Conservation (phyloP, 2,797 vertebrate genomes). For the Dallia pectoralis region DNA sequence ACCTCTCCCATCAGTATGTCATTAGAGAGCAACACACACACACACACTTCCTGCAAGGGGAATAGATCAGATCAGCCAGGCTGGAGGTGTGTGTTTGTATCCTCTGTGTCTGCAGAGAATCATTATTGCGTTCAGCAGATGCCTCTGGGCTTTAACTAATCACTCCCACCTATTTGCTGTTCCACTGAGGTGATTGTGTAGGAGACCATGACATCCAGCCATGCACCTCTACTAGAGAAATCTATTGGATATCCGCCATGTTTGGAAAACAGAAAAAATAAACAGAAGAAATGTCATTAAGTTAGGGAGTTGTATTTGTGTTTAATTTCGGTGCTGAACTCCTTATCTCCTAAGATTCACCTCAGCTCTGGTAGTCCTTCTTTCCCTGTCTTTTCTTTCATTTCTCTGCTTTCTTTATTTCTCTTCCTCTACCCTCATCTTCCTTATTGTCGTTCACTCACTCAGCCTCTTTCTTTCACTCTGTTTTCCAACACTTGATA, state of each 20-base stretch:
- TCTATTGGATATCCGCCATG: conserved; percentile 44
- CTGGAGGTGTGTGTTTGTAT: conserved; percentile 46
- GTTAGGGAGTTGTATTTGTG: conserved; percentile 66
- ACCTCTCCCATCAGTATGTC: conserved; percentile 34
- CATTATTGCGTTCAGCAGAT: conserved; percentile 30
- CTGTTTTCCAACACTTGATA: conserved; percentile 34
- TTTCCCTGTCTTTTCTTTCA: neutral
- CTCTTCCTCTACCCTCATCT: neutral
- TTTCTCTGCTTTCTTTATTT: neutral
- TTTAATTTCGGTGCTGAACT: conserved; percentile 56
- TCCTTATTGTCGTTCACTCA: neutral
- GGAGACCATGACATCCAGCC: conserved; percentile 57
- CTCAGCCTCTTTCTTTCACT: neutral
- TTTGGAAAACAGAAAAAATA: conserved; percentile 72
- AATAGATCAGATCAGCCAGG: conserved; percentile 38
- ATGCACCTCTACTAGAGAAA: conserved; percentile 64
- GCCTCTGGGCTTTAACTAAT: conserved; percentile 33
- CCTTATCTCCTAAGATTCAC: conserved; percentile 17
- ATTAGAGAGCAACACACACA: conserved; percentile 24
- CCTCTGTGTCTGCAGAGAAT: conserved; percentile 48
- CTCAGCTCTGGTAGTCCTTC: conserved; percentile 41
- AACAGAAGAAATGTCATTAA: conserved; percentile 69
- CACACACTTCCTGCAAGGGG: neutral
- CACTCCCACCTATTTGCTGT: conserved; percentile 37
- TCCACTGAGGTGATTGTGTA: conserved; percentile 45